Percentiles rank a stretch among this genome's conserved stretches.
Evolutionary conservation across 2,797 vertebrate genomes (phyloP).

Genomic region (Gouania willdenowi): DNA sequence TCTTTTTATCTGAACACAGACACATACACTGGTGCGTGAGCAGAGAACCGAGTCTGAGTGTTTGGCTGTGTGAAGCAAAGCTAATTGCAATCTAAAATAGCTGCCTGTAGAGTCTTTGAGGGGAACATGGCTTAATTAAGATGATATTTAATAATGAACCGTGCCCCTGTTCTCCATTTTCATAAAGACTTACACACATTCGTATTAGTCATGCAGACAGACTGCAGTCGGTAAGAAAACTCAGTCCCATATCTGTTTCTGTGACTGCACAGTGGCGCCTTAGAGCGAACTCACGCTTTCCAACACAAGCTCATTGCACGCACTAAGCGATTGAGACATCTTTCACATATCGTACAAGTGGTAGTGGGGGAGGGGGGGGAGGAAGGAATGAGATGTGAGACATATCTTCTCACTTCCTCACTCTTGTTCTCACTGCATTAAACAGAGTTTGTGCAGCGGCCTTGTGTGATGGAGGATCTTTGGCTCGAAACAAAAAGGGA

Average conservation of each 20-base stretch:
- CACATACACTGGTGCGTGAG: no score
- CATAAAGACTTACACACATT: slow-evolving; percentile 25
- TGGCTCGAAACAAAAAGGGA: neutral
- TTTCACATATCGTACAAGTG: slow-evolving; percentile 19
- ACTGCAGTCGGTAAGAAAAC: slow-evolving; percentile 9
- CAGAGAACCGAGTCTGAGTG: slow-evolving; percentile 16
- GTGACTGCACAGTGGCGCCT: slow-evolving; percentile 17
- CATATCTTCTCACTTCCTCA: slow-evolving; percentile 20
- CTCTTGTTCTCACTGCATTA: slow-evolving; percentile 33
- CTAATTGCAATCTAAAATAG: slow-evolving; percentile 60
- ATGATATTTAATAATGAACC: slow-evolving; percentile 36
- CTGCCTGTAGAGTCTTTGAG: slow-evolving; percentile 54
- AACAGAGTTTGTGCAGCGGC: slow-evolving; percentile 7
- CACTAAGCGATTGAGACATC: slow-evolving; percentile 34
- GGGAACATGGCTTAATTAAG: slow-evolving; percentile 62
- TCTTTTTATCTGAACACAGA: slow-evolving; percentile 18
- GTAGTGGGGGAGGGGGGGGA: no score
- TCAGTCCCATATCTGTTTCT: neutral
- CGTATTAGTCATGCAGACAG: slow-evolving; percentile 43
- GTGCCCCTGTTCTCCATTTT: slow-evolving; percentile 18
- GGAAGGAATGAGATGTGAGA: slow-evolving; percentile 29
- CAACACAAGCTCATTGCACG: slow-evolving; percentile 12
- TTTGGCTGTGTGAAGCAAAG: slow-evolving; percentile 42
- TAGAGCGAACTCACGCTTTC: neutral
- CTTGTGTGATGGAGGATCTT: slow-evolving; percentile 18